phyloP scores from a whole-genome alignment of 1,140 invertebrate genomes.

The Tetramorium simillimum region DNA sequence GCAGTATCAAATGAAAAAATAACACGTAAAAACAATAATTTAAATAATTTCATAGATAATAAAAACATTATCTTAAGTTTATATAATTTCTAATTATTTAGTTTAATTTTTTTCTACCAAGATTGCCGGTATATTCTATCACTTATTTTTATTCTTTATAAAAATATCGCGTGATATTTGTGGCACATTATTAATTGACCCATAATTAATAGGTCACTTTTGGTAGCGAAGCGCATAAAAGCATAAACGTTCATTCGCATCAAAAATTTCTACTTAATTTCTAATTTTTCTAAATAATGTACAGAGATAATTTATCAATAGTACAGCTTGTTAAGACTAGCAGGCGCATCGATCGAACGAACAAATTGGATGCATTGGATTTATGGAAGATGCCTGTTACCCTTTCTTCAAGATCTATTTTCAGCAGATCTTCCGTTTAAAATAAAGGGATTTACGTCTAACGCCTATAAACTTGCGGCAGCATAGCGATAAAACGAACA shows the following conservation, averaged over 20 bases:
- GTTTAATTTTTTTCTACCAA: not conserved
- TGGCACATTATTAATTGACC: constrained; percentile 20
- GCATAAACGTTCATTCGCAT: not conserved
- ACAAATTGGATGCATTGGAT: constrained; percentile 12
- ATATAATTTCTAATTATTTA: not conserved
- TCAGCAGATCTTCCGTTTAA: constrained; percentile 10
- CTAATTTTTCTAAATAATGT: not conserved
- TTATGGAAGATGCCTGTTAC: constrained; percentile 8
- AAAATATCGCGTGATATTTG: constrained; percentile 46
- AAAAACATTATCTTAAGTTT: not conserved
- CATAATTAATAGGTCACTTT: not conserved
- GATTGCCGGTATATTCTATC: not conserved
- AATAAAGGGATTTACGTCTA: constrained; percentile 14
- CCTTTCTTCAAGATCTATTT: not conserved
- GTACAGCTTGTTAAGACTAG: not conserved
- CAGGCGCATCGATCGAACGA: not conserved
- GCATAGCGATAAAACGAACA: not conserved
- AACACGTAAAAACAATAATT: not conserved
- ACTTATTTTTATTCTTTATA: constrained; percentile 18
- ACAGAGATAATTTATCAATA: constrained; percentile 2
- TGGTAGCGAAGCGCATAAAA: constrained; percentile 17
- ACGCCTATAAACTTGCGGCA: constrained; percentile 36
- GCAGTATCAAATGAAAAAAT: not conserved
- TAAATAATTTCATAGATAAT: not conserved
- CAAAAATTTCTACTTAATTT: constrained; percentile 1